Conservation (phyloP, 2,888 invertebrate genomes). For the Geophilus truncorum region DNA sequence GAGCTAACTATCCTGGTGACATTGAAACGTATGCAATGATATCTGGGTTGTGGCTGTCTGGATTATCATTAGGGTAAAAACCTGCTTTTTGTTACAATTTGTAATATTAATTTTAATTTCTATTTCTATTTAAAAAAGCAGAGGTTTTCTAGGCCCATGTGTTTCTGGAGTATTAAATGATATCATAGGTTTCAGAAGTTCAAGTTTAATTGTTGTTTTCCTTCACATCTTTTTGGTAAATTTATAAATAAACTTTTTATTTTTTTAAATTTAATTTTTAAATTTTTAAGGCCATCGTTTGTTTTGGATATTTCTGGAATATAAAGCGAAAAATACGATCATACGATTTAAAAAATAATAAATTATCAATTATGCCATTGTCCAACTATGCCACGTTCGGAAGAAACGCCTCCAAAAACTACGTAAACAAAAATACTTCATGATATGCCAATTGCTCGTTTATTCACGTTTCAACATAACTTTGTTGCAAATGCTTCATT, state of each 20-base stretch:
- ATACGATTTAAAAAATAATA: not conserved
- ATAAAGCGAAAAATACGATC: not conserved
- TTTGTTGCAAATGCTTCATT: too few relatives aligned
- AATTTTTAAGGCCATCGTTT: not conserved
- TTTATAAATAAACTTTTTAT: not conserved
- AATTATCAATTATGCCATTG: not conserved
- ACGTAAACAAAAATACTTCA: too few relatives aligned
- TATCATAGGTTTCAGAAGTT: slow-evolving; percentile 63
- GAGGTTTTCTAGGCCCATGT: slow-evolving; percentile 38
- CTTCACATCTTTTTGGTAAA: slow-evolving; percentile 63
- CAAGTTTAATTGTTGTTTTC: slow-evolving; percentile 65
- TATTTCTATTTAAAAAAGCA: not conserved
- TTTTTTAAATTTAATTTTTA: not conserved
- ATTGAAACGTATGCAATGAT: slow-evolving; percentile 83
- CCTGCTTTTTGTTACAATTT: not conserved
- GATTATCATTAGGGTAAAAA: slow-evolving; percentile 73
- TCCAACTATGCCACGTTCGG: not conserved
- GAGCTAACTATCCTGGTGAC: slow-evolving; percentile 68
- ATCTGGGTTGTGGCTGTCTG: slow-evolving; percentile 84
- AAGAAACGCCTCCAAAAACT: too few relatives aligned
- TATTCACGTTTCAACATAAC: too few relatives aligned
- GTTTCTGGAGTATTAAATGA: slow-evolving; percentile 40
- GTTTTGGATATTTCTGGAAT: not conserved
- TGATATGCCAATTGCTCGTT: too few relatives aligned
- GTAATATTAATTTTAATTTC: not conserved